Base-by-base conservation (phyloP, 1,140 invertebrate species). In the Eufriesea mexicana region DNA sequence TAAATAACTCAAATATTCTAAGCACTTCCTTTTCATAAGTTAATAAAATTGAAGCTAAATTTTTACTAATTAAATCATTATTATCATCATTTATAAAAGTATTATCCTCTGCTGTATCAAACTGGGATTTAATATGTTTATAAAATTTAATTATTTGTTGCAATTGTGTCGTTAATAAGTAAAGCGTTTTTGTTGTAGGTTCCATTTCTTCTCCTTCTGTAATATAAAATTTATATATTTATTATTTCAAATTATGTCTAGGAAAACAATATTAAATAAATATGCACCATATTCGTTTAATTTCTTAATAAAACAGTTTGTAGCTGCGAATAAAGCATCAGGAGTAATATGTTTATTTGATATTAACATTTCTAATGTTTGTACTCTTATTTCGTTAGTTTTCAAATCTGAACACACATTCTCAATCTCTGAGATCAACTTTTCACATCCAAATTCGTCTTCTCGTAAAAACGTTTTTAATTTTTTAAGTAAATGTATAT, bases 401-500 rank as follows among this genome's bases (percentile, higher is more conserved):
- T 96, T 96, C 55, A 98, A 94, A 89, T 97, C 96, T 25, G 93
- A 85, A 54, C 95, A 95, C 35, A 95, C 94, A 77, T 93, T 95
- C 10, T 85, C 91, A 55, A 95, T 94, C 93, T 94, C 95, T 85
- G 92, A 94, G 90, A 91, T 91, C 89, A 92, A 95, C 87, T 85
- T 95, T 71, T 95, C 96, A 73, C 90, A 92, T 76, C 95, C 94
- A 73, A 93, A 93, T 74, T 95, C 95, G 73, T 95, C 95, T 62
- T 94, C 93, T 85, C 96, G 96, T 14, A 98, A 92, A 85, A 96
- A 94, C 57, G 95, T 95, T 87, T 96, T 96, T n/a, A 98, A 91
- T 87, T 97, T 97, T 89, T 97, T 97, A 68, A 98, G 95, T 59
- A 98, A 93, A 94, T 99, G 98, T 62, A 98, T 95, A 93, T 99